Conservation (phyloP, 2,113 vertebrate genomes). For the Pterophyllum scalare region DNA sequence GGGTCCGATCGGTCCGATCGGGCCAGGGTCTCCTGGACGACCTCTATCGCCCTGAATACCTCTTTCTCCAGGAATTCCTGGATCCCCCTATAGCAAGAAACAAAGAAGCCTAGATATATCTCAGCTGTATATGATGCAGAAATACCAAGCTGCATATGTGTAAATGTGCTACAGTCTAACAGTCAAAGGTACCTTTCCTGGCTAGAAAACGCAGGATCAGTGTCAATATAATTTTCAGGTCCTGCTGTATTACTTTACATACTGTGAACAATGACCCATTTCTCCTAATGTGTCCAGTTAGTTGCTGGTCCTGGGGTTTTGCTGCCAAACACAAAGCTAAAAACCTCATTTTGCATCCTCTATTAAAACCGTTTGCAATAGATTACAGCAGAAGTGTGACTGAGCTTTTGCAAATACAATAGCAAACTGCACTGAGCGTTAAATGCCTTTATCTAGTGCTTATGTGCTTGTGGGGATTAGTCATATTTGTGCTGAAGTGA, state of each 20-base stretch:
- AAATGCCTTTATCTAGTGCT: conserved; percentile 62
- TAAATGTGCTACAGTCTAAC: background rate
- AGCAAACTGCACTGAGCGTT: conserved; percentile 46
- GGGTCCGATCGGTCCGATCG: conserved; percentile 79
- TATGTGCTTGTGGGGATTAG: conserved; percentile 67
- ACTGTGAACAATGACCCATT: conserved; percentile 25
- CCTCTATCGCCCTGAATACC: conserved; percentile 93
- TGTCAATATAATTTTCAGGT: background rate
- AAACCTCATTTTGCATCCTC: conserved; percentile 50
- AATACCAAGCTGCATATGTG: background rate
- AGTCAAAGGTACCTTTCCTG: background rate
- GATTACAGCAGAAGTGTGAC: conserved; percentile 63
- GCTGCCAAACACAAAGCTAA: conserved; percentile 33
- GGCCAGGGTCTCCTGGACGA: conserved; percentile 85
- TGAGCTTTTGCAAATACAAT: conserved; percentile 58
- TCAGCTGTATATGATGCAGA: background rate
- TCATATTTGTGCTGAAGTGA: conserved; percentile 57
- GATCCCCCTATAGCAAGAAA: conserved; percentile 86
- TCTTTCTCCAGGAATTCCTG: conserved; percentile 92
- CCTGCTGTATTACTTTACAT: conserved; percentile 14
- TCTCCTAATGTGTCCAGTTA: conserved; percentile 38
- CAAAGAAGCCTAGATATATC: conserved; percentile 1
- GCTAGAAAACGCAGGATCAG: background rate
- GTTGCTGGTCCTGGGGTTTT: conserved; percentile 33
- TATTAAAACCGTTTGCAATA: conserved; percentile 53